A percentile compares a stretch with the other conserved stretches of the same genome.
Conservation (phyloP, 2,113 vertebrate genomes). For the Oryzias melastigma region DNA sequence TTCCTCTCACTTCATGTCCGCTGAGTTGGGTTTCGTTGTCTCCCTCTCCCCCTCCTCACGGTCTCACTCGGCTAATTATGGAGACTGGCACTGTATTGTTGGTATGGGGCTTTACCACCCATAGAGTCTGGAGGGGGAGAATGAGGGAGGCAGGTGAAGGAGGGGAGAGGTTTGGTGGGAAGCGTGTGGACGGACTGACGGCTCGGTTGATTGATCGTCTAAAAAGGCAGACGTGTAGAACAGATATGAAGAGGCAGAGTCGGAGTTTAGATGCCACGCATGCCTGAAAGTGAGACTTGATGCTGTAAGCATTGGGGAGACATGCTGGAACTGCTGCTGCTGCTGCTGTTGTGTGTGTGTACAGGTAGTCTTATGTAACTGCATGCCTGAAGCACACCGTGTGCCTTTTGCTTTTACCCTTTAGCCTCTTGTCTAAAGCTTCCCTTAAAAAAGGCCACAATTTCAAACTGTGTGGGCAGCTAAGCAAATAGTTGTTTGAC, state of each 20-base stretch:
- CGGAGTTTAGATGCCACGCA: not conserved
- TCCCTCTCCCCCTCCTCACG: not conserved
- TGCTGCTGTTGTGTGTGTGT: slow-evolving; percentile 33
- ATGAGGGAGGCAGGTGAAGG: not conserved
- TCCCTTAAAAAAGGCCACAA: slow-evolving; percentile 40
- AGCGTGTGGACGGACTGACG: not conserved
- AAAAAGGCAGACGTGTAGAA: not conserved
- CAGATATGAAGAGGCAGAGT: slow-evolving; percentile 5
- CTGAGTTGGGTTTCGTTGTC: slow-evolving; percentile 3
- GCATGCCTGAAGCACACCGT: slow-evolving; percentile 24
- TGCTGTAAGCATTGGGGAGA: slow-evolving; percentile 24
- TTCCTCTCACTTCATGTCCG: slow-evolving; percentile 1
- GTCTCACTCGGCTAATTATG: slow-evolving; percentile 49
- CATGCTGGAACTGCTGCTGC: slow-evolving; percentile 2
- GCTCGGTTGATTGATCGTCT: not conserved
- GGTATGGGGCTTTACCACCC: slow-evolving; percentile 50
- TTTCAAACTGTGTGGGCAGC: slow-evolving; percentile 45
- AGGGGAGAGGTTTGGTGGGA: slow-evolving; percentile 20
- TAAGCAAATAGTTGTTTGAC: slow-evolving; percentile 42
- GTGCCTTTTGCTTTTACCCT: slow-evolving; percentile 53
- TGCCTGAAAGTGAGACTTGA: slow-evolving; percentile 20
- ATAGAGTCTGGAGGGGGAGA: slow-evolving; percentile 4
- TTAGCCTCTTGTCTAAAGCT: slow-evolving; percentile 58
- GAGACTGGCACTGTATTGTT: slow-evolving; percentile 45
- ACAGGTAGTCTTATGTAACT: slow-evolving; percentile 63